A percentile compares a stretch with the other conserved stretches of the same genome.
These are phyloP conservation scores for Protobothrops mucrosquamatus DNA, from an alignment of 2,113 vertebrate genomes.

Conservation along the genomic window DNA sequence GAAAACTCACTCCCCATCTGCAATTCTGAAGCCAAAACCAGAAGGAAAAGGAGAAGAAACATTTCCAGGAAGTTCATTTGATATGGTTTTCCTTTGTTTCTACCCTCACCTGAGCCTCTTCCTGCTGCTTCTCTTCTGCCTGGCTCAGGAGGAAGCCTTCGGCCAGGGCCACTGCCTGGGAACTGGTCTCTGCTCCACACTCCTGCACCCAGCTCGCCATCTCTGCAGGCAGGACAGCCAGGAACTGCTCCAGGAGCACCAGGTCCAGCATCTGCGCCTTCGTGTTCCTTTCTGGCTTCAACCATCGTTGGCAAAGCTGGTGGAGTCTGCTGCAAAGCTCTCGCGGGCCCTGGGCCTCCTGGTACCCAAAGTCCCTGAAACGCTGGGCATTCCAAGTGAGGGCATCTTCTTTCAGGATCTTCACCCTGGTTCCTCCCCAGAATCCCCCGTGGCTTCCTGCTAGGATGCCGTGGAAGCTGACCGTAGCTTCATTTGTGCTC, in stretches of 20 bases:
- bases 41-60: neutral
- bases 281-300: neutral
- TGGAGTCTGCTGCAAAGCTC: neutral
- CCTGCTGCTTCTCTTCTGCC: neutral
- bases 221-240: neutral
- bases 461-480: neutral
- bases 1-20: neutral
- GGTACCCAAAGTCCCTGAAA: neutral
- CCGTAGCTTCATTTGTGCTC: neutral
- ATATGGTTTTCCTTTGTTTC: neutral
- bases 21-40: neutral
- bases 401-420: neutral
- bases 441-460: neutral
- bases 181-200: neutral
- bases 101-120: neutral
- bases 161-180: neutral
- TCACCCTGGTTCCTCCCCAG: neutral
- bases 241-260: neutral
- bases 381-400: neutral
- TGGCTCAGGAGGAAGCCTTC: neutral
- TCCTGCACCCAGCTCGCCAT: neutral
- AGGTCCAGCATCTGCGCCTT: neutral
- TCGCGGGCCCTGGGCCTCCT: neutral
- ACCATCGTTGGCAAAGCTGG: neutral
- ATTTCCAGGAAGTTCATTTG: neutral